Percentiles rank a stretch among this genome's conserved stretches.
phyloP scores from a whole-genome alignment of 2,113 vertebrate species.

The Calypte anna region DNA sequence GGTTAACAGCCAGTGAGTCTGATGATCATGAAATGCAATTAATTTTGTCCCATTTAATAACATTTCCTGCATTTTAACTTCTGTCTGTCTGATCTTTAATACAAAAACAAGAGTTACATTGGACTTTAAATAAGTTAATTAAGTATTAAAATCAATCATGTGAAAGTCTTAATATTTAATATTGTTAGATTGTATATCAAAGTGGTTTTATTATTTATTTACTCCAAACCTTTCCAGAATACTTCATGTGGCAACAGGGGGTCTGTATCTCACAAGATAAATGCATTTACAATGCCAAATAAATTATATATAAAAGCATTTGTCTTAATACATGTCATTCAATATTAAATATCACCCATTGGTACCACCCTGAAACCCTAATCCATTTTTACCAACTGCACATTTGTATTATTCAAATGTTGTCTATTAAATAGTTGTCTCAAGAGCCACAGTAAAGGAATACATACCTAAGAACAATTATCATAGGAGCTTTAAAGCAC shows the following conservation, averaged over 20 bases:
- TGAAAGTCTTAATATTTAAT: slow-evolving; percentile 87
- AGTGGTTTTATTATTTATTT: slow-evolving; percentile 89
- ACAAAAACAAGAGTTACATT: slow-evolving; percentile 63
- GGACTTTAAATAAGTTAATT: slow-evolving; percentile 82
- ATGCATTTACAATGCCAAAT: slow-evolving; percentile 84
- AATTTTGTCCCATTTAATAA: slow-evolving; percentile 68
- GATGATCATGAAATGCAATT: slow-evolving; percentile 53
- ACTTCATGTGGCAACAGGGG: slow-evolving; percentile 82
- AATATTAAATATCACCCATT: slow-evolving; percentile 84
- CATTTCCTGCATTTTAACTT: slow-evolving; percentile 63
- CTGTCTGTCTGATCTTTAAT: slow-evolving; percentile 68
- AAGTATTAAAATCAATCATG: slow-evolving; percentile 86
- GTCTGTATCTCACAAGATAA: slow-evolving; percentile 82
- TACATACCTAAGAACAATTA: slow-evolving; percentile 66
- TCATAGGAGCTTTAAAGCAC: slow-evolving; percentile 62
- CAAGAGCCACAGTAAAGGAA: slow-evolving; percentile 46
- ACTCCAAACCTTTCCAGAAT: slow-evolving; percentile 83
- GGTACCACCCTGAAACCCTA: slow-evolving; percentile 79
- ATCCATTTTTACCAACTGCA: slow-evolving; percentile 77
- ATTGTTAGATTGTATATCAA: slow-evolving; percentile 84
- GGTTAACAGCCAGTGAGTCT: slow-evolving; percentile 40
- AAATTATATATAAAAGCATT: slow-evolving; percentile 88
- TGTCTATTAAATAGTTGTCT: slow-evolving; percentile 74
- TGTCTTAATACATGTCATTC: slow-evolving; percentile 87
- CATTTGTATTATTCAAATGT: slow-evolving; percentile 77